Evolutionary conservation across 2,113 vertebrate species (phyloP), one percentile per base, ranked within the genome.

Genomic region (Oostethus manadensis): DNA sequence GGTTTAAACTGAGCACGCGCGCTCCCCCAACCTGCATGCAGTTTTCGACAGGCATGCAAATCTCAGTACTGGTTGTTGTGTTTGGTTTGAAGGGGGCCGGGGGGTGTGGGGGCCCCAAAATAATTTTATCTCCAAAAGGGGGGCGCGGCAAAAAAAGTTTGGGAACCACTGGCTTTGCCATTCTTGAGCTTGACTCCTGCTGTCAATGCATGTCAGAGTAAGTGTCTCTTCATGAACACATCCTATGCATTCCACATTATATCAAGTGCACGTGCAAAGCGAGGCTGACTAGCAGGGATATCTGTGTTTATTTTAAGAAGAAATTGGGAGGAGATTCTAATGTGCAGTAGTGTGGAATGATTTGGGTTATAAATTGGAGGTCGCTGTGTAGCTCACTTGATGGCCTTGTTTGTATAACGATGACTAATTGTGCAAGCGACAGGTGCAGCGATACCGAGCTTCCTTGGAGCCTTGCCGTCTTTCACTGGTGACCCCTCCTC

Each of bases 111-210:
- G n/a, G n/a, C n/a, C n/a, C n/a, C n/a, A n/a, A n/a, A n/a, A n/a
- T n/a, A n/a, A n/a, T n/a, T n/a, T n/a, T n/a, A n/a, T n/a, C n/a
- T n/a, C n/a, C n/a, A n/a, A n/a, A n/a, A n/a, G n/a, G n/a, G n/a
- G n/a, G n/a, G n/a, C n/a, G n/a, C n/a, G n/a, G n/a, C n/a, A n/a
- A n/a, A n/a, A n/a, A n/a, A n/a, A n/a, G n/a, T n/a, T n/a, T n/a
- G n/a, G n/a, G n/a, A n/a, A n/a, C n/a, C n/a, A n/a, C n/a, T n/a
- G n/a, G n/a, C n/a, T n/a, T 50, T 33, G 29, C 29, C 29, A 33
- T 33, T 33, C 64, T 67, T 63, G 70, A 80, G 80, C 80, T 84
- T 75, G 54, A 73, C 47, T 45, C 38, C 38, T 17, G 58, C 73
- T 66, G 68, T 62, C 54, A 26, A 73, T 77, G 23, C 18, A 21